Evolutionary conservation across 2,888 invertebrate species (phyloP).

Genomic region (Adineta ricciae): DNA sequence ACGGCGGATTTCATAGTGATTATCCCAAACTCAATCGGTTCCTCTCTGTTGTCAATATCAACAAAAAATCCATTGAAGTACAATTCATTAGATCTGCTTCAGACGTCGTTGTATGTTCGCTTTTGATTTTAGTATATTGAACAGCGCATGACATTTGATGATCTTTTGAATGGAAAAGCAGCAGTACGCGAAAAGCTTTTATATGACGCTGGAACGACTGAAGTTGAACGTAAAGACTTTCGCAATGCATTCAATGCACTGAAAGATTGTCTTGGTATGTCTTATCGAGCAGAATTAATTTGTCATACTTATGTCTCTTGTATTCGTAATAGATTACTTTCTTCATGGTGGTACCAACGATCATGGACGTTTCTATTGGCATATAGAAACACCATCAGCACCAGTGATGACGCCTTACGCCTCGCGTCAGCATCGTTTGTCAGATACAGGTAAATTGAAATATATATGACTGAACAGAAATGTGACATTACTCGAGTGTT

Average conservation of each 20-base stretch:
- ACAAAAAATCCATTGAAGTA: background rate
- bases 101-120: too few relatives aligned
- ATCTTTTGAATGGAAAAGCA: background rate
- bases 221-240: conserved; percentile 14
- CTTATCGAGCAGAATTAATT: background rate
- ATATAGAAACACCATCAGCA: background rate
- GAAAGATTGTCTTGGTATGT: background rate
- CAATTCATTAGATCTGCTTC: background rate
- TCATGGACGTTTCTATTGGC: conserved; percentile 20
- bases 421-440: conserved; percentile 13
- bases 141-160: background rate
- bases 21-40: background rate
- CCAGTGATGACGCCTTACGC: background rate
- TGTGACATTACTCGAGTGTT: background rate
- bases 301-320: background rate
- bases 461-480: background rate
- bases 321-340: background rate
- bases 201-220: background rate
- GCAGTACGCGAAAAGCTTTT: background rate
- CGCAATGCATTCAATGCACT: background rate
- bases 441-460: background rate
- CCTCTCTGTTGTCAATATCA: background rate
- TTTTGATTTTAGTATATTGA: background rate
- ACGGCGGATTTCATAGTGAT: conserved; percentile 14
- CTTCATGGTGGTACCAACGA: conserved; percentile 7